Conservation (phyloP, 64 coral and sea anemone genomes). For the Pachyseris speciosa region DNA sequence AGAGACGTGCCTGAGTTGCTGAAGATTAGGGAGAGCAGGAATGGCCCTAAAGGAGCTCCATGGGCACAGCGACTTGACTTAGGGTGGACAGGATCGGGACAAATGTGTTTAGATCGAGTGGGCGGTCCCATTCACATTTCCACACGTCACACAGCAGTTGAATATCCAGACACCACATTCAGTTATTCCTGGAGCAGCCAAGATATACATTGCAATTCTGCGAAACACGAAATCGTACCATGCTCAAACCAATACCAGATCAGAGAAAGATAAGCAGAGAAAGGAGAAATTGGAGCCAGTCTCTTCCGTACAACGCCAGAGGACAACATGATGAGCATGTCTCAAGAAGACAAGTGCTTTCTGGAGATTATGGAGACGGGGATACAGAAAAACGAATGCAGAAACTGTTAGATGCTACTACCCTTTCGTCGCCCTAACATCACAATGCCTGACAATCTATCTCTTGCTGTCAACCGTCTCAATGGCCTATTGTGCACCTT, state of each 20-base stretch:
- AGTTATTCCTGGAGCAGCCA: background rate
- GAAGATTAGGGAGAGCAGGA: conserved; percentile 10
- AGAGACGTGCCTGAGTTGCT: conserved; percentile 30
- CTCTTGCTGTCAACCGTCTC: conserved; percentile 19
- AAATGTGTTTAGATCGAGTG: conserved; percentile 14
- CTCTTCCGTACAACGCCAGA: background rate
- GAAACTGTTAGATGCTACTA: conserved; percentile 60
- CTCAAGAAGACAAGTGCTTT: no score
- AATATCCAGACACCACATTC: background rate
- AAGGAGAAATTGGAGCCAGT: no score
- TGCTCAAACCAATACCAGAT: background rate
- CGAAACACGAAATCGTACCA: background rate
- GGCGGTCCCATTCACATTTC: no score
- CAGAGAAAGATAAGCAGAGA: no score
- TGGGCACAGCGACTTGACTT: no score
- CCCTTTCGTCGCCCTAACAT: conserved; percentile 10
- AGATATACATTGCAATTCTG: background rate
- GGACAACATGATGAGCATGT: background rate
- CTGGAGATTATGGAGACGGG: no score
- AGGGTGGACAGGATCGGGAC: conserved; percentile 37
- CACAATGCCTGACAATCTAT: conserved; percentile 44
- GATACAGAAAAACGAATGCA: background rate
- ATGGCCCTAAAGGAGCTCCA: no score
- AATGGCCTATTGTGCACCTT: background rate
- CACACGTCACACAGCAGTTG: no score